phyloP scores from a whole-genome alignment of 2,113 vertebrate species.

The Mustela nigripes region DNA sequence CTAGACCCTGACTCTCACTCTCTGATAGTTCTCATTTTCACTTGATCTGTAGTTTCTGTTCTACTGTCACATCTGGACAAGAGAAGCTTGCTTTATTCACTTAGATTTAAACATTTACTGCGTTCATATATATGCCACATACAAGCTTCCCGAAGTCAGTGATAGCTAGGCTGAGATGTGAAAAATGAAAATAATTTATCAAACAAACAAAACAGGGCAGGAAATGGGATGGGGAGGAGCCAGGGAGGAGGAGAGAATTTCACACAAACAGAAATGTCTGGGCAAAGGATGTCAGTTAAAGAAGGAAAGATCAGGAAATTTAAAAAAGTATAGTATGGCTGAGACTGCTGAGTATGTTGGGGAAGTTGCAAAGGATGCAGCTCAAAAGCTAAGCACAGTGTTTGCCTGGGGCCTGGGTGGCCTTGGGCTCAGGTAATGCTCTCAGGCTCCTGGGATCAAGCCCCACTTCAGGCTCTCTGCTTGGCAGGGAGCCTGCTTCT shows the following conservation, averaged over 20 bases:
- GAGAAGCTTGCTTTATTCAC: background rate
- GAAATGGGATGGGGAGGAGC: background rate
- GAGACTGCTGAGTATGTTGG: background rate
- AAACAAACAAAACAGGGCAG: background rate
- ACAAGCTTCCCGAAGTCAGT: slow-evolving; percentile 18
- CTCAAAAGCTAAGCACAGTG: background rate
- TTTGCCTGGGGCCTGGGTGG: no score
- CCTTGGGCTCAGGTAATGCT: no score
- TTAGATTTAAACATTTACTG: background rate
- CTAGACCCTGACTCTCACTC: background rate
- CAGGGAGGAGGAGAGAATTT: background rate
- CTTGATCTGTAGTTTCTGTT: slow-evolving; percentile 41
- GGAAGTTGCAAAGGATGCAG: background rate
- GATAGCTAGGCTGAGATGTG: background rate
- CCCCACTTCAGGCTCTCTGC: no score
- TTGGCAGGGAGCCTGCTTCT: no score
- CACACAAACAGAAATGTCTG: background rate
- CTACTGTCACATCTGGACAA: background rate
- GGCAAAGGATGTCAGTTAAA: slow-evolving; percentile 16
- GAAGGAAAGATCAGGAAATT: background rate
- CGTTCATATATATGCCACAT: background rate
- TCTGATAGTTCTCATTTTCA: slow-evolving; percentile 30
- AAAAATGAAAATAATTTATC: slow-evolving; percentile 20
- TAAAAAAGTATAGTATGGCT: background rate
- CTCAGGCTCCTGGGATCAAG: no score